phyloP scores from a whole-genome alignment of 2,888 invertebrate species.

The Spisula solida region DNA sequence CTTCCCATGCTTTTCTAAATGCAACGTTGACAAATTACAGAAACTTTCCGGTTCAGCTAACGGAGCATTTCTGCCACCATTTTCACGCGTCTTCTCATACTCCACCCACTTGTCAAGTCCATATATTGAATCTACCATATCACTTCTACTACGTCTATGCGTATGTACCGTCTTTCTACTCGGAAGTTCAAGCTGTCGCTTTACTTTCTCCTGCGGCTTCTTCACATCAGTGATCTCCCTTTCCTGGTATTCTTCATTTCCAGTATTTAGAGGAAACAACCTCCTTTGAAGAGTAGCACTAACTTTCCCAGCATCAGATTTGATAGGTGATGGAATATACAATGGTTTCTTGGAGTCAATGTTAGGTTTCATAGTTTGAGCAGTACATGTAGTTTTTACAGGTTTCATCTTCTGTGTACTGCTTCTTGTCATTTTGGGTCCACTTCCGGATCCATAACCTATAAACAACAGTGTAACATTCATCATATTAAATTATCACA shows the following conservation, averaged over 20 bases:
- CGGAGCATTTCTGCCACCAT: conserved; percentile 72
- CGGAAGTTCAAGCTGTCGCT: conserved; percentile 55
- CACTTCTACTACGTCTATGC: conserved; percentile 78
- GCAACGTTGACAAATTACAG: conserved; percentile 78
- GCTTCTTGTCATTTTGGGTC: conserved; percentile 57
- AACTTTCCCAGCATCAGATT: conserved; percentile 46
- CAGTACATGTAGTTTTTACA: conserved; percentile 61
- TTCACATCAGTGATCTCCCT: conserved; percentile 51
- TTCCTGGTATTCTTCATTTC: conserved; percentile 51
- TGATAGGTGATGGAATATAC: conserved; percentile 64
- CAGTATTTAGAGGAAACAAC: conserved; percentile 49
- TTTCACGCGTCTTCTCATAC: conserved; percentile 77
- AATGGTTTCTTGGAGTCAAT: conserved; percentile 24
- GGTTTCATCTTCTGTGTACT: conserved; percentile 65
- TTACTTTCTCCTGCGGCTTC: conserved; percentile 29
- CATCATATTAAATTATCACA: too few relatives aligned
- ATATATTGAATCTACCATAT: conserved; percentile 78
- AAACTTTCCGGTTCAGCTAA: conserved; percentile 80
- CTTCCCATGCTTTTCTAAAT: conserved; percentile 79
- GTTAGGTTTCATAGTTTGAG: conserved; percentile 56
- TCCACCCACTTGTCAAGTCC: conserved; percentile 79
- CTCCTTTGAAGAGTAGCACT: conserved; percentile 63
- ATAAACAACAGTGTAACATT: not conserved
- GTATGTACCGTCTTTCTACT: conserved; percentile 44
- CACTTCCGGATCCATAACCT: conserved; percentile 54